phyloP scores from a whole-genome alignment of 2,888 invertebrate species.

The Ophion ventricosus region DNA sequence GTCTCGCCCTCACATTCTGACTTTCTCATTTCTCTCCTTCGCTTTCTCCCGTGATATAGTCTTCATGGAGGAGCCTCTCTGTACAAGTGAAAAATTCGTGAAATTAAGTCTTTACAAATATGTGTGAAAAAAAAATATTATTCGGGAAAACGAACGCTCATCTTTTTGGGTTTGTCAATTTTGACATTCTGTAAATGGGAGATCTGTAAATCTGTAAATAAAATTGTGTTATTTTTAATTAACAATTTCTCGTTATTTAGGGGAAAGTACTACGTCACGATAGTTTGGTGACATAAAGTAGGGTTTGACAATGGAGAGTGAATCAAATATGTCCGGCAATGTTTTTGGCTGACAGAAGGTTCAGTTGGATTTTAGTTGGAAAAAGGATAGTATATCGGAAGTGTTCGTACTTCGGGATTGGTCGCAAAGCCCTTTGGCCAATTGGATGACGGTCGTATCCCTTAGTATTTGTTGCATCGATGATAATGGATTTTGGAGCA shows the following conservation, averaged over 20 bases:
- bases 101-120: no score
- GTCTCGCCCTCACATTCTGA: not conserved
- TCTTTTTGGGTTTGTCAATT: not conserved
- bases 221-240: not conserved
- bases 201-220: no score
- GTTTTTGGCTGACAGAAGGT: not conserved
- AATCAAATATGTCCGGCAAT: not conserved
- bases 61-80: not conserved
- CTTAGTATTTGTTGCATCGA: not conserved
- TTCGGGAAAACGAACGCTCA: not conserved
- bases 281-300: not conserved
- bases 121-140: not conserved
- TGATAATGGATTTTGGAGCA: not conserved
- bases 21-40: not conserved
- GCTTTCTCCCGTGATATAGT: not conserved
- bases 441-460: not conserved
- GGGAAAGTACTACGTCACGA: not conserved
- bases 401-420: not conserved
- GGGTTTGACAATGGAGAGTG: not conserved
- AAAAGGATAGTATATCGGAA: not conserved
- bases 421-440: not conserved
- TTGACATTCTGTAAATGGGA: not conserved
- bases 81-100: not conserved
- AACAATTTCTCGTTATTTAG: not conserved
- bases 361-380: not conserved